Conservation (phyloP, 2,888 invertebrate genomes). For the Andrena trimmerana region DNA sequence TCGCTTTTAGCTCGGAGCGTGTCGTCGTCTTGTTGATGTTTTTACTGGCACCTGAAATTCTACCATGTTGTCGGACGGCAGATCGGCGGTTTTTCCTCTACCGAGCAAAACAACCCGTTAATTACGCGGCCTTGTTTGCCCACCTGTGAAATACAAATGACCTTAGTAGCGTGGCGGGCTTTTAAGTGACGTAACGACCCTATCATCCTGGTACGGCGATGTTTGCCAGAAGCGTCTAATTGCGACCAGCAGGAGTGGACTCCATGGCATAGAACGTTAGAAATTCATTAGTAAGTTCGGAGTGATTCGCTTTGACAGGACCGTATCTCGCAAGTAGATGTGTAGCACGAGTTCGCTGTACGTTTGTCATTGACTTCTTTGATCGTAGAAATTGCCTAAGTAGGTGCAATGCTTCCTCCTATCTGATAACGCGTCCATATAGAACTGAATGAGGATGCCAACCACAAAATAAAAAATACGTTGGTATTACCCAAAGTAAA, state of each 20-base stretch:
- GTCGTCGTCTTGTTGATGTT: slow-evolving; percentile 5
- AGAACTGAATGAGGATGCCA: background rate
- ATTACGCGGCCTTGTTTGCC: slow-evolving; percentile 55
- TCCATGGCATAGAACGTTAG: slow-evolving; percentile 67
- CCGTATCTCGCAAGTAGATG: background rate
- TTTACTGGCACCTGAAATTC: background rate
- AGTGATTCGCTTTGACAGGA: slow-evolving; percentile 61
- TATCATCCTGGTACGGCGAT: slow-evolving; percentile 39
- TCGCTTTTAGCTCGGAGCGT: background rate
- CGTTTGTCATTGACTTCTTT: slow-evolving; percentile 3
- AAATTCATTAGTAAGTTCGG: slow-evolving; percentile 76
- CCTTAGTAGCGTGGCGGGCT: slow-evolving; percentile 21
- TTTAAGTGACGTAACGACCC: slow-evolving; percentile 45
- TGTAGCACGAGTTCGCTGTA: slow-evolving; percentile 20
- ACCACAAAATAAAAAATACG: background rate
- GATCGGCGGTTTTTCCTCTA: slow-evolving; percentile 3
- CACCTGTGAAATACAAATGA: slow-evolving; percentile 48
- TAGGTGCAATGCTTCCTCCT: background rate
- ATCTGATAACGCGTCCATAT: background rate
- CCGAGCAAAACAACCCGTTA: slow-evolving; percentile 56
- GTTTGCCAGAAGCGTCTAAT: slow-evolving; percentile 70
- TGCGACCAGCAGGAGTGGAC: slow-evolving; percentile 55
- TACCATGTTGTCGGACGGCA: slow-evolving; percentile 10
- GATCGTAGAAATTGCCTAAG: background rate
- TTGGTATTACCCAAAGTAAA: background rate